Base-by-base conservation (phyloP, 2,888 invertebrate genomes). In the Galeruca laticollis region DNA sequence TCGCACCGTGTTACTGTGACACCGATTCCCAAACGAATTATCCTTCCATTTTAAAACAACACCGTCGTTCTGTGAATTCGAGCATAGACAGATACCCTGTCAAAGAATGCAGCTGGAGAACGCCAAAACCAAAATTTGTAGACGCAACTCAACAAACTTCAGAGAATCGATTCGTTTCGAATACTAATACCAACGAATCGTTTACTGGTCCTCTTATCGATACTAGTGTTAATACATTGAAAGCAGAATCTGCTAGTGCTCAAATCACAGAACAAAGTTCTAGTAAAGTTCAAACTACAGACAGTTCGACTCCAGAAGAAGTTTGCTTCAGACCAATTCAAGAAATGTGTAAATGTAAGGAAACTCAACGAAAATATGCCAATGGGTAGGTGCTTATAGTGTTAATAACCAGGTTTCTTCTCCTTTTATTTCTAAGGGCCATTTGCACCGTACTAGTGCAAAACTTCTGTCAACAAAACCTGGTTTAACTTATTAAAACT, bases 131-230 rank as follows among this genome's bases (percentile, higher is more conserved):
- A 35, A 8, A 26, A 57, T 69, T 54, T n/a, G 66, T 56, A 13
- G 67, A 72, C 47, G 69, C 69, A 54, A 59, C 43, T 2, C 49
- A 62, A n/a, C 72, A 72, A 31, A 69, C 72, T 10, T 66, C 72
- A 6, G 49, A 70, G 13, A 52, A 63, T 47, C 26, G 18, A 15
- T 18, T 47, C 18, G 47, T n/a, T 40, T 40, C 40, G n/a, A 40
- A 18, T 10, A 15, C 47, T 18, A 6, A 47, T 15, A 47, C 47
- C 4, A 26, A 26, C 3, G 26, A 26, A 26, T 26, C 26, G 26
- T 5, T 26, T 2, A 47, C 18, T 6, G 18, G 8, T 47, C 18
- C 57, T 47, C 15, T 61, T 20, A 21, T 60, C 4, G 21, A 57
- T 37, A 60, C 56, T 20, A 61, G 52, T 11, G 51, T 52, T 43